Percentiles rank a stretch among this genome's conserved stretches.
These are phyloP conservation scores for Neopelma chrysocephalum DNA, from an alignment of 2,797 vertebrate species.

Conservation along the genomic window DNA sequence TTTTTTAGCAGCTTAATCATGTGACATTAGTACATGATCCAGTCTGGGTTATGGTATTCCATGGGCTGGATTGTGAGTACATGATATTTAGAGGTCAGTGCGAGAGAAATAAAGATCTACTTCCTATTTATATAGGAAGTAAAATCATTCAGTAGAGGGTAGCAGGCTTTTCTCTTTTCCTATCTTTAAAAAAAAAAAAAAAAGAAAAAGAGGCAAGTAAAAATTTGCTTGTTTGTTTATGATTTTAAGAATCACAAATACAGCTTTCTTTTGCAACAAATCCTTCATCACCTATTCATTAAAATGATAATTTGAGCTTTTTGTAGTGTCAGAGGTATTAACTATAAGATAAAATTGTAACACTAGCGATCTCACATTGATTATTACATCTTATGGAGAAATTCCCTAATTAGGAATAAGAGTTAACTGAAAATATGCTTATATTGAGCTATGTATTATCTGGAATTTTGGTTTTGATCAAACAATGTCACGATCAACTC, in stretches of 20 bases:
- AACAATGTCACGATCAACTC: background rate
- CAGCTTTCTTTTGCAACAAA: background rate
- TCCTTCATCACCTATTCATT: background rate
- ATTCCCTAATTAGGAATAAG: background rate
- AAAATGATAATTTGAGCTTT: background rate
- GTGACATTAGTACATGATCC: background rate
- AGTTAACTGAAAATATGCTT: background rate
- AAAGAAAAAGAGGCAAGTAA: too few relatives aligned
- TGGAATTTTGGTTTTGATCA: background rate
- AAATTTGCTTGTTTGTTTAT: background rate
- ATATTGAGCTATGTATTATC: background rate
- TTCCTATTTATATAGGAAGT: background rate
- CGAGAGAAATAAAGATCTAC: background rate
- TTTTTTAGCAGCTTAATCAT: background rate
- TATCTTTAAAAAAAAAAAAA: background rate
- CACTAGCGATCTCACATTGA: background rate
- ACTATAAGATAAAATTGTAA: background rate
- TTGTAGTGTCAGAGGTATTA: background rate
- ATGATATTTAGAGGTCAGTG: background rate
- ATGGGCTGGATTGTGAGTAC: background rate
- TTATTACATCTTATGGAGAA: background rate
- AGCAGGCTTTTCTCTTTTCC: background rate
- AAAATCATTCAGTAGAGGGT: background rate
- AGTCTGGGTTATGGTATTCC: background rate
- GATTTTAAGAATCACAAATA: background rate